Conservation (phyloP, 1,140 invertebrate species). For the Centruroides sculpturatus region DNA sequence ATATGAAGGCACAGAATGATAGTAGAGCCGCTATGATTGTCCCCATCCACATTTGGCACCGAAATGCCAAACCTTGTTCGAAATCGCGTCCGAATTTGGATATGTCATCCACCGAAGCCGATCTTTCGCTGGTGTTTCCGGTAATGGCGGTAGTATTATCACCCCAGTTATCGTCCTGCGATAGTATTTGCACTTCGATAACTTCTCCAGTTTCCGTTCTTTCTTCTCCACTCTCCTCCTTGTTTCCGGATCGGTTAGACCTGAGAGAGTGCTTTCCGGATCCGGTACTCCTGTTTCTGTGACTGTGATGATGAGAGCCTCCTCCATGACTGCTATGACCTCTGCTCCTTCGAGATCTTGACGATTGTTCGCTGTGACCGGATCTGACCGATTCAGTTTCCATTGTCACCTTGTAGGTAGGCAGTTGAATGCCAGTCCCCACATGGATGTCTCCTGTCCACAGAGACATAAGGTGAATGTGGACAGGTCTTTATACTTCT, state of each 20-base stretch:
- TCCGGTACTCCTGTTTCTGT: constrained; percentile 1
- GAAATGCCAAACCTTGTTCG: constrained; percentile 35
- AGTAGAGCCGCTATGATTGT: constrained; percentile 58
- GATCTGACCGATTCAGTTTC: constrained; percentile 20
- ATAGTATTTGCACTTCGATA: constrained; percentile 81
- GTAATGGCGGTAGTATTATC: constrained; percentile 95
- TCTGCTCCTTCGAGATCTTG: constrained; percentile 11
- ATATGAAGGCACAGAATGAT: constrained; percentile 68
- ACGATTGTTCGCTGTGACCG: constrained; percentile 17
- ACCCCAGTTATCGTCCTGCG: constrained; percentile 91
- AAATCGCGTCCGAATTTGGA: constrained; percentile 27
- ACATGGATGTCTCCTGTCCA: constrained; percentile 14
- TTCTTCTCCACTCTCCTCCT: constrained; percentile 25
- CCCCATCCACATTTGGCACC: constrained; percentile 62
- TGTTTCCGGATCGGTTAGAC: constrained; percentile 23
- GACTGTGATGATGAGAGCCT: constrained; percentile 7
- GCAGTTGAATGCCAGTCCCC: constrained; percentile 12
- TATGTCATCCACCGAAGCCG: constrained; percentile 78
- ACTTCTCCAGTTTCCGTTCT: constrained; percentile 50
- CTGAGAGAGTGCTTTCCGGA: constrained; percentile 14
- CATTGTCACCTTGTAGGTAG: constrained; percentile 13
- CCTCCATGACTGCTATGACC: constrained; percentile 12
- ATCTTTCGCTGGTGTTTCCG: constrained; percentile 88
- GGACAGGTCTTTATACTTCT: neutral
- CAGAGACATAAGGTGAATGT: constrained; percentile 7